Percentiles rank a stretch among this genome's conserved stretches.
Evolutionary conservation across 1,140 invertebrate genomes (phyloP).

Genomic region (Pseudachorutes palmiensis): DNA sequence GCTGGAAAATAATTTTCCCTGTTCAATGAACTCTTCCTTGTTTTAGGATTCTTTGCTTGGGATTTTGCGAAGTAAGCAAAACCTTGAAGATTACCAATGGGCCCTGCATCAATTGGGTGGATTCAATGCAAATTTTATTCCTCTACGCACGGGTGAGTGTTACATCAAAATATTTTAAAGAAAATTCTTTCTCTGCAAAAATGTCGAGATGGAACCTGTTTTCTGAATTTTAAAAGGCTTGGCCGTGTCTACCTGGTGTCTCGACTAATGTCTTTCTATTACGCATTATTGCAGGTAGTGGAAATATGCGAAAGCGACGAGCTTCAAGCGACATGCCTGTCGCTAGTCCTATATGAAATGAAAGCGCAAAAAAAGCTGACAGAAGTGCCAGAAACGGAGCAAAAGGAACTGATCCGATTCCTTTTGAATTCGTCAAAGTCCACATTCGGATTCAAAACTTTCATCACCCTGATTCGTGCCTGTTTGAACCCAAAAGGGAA

Average conservation of each 20-base stretch:
- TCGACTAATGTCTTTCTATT: no score
- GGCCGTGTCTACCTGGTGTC: no score
- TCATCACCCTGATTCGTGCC: conserved; percentile 25
- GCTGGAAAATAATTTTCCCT: no score
- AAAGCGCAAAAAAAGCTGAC: conserved; percentile 31
- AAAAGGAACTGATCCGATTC: conserved; percentile 35
- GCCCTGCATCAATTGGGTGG: conserved; percentile 35
- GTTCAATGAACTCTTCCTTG: not conserved
- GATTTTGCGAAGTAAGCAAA: conserved; percentile 24
- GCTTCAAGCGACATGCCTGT: conserved; percentile 30
- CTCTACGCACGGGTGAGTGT: conserved; percentile 31
- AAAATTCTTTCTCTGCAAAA: no score
- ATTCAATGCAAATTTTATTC: conserved; percentile 28
- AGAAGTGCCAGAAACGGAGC: conserved; percentile 17
- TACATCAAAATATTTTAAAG: not conserved
- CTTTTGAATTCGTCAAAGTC: conserved; percentile 32
- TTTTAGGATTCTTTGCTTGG: conserved; percentile 29
- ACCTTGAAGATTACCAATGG: conserved; percentile 36
- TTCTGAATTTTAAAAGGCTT: no score
- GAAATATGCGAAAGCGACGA: conserved; percentile 33
- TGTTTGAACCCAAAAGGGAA: conserved; percentile 25
- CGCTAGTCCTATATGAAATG: conserved; percentile 27
- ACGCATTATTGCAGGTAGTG: conserved; percentile 25
- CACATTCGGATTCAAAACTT: conserved; percentile 34
- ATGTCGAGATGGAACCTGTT: no score